A percentile compares a stretch with the other conserved stretches of the same genome.
Conservation (phyloP, 2,113 vertebrate species). For the Orthonyx spaldingii region DNA sequence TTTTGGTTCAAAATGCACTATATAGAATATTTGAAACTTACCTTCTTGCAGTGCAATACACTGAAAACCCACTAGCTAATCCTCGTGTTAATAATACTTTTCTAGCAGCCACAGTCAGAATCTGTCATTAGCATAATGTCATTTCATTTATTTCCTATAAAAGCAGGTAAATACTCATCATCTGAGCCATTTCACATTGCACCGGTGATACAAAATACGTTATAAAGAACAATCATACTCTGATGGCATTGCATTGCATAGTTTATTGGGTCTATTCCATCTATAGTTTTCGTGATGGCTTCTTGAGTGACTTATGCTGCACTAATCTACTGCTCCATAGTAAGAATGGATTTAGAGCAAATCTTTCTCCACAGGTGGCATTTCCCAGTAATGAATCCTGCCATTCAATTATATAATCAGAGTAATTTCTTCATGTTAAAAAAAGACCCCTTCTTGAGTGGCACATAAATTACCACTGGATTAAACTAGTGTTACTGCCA, state of each 20-base stretch:
- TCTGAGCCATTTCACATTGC: background rate
- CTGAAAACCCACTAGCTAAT: background rate
- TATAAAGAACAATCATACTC: background rate
- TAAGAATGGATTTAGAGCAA: constrained; percentile 27
- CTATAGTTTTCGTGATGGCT: constrained; percentile 30
- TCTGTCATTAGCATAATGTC: background rate
- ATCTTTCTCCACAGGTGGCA: constrained; percentile 44
- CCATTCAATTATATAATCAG: constrained; percentile 54
- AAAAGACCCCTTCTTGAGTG: constrained; percentile 26
- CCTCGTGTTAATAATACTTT: background rate
- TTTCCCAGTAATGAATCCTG: constrained; percentile 50
- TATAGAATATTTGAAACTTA: background rate
- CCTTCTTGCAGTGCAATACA: background rate
- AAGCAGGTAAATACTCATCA: constrained; percentile 4
- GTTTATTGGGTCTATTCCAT: background rate
- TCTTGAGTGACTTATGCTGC: constrained; percentile 32
- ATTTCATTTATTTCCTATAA: constrained; percentile 15
- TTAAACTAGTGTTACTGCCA: constrained; percentile 24
- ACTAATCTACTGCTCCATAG: background rate
- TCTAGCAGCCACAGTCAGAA: background rate
- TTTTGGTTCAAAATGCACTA: background rate
- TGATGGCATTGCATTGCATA: constrained; percentile 13
- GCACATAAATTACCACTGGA: constrained; percentile 37
- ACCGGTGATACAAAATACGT: constrained; percentile 10
- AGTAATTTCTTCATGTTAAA: constrained; percentile 45